phyloP scores from a whole-genome alignment of 2,113 vertebrate species.

The Chaetodon trifascialis region DNA sequence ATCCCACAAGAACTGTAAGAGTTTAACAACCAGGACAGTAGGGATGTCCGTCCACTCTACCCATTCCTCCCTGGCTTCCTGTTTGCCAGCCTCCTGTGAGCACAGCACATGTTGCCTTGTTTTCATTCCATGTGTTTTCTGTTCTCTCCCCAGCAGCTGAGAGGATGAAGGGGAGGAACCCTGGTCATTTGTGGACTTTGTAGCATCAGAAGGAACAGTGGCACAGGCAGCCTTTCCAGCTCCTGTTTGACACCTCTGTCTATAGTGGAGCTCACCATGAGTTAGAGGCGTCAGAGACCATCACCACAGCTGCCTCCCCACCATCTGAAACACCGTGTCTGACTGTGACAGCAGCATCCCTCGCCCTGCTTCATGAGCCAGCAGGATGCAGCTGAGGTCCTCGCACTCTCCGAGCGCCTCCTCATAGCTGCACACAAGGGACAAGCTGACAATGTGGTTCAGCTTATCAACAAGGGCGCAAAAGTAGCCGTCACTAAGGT shows the following conservation, averaged over 20 bases:
- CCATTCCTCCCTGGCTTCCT: constrained; percentile 51
- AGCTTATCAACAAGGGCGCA: constrained; percentile 99
- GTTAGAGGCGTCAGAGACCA: constrained; percentile 39
- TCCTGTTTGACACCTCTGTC: constrained; percentile 37
- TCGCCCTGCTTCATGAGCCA: constrained; percentile 97
- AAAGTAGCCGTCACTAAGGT: constrained; percentile 99
- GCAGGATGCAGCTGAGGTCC: constrained; percentile 92
- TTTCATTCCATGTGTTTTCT: constrained; percentile 74
- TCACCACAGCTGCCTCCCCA: constrained; percentile 17
- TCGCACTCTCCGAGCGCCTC: constrained; percentile 97
- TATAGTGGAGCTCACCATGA: constrained; percentile 51
- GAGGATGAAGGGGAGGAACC: constrained; percentile 83
- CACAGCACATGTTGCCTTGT: constrained; percentile 14
- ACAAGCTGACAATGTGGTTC: constrained; percentile 97
- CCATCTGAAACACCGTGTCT: constrained; percentile 48
- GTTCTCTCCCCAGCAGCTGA: constrained; percentile 77
- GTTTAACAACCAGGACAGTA: constrained; percentile 28
- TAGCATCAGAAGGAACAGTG: constrained; percentile 23
- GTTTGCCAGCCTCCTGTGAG: constrained; percentile 39
- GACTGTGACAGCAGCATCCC: constrained; percentile 75
- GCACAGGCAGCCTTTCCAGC: background rate
- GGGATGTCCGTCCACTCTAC: constrained; percentile 9
- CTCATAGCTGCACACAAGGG: constrained; percentile 98
- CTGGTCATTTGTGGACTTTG: constrained; percentile 19
- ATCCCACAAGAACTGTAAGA: constrained; percentile 7